A percentile compares a stretch with the other conserved stretches of the same genome.
Evolutionary conservation across 30 jellyfish, hydroid and myxozoan species (phyloP).

Genomic region (Mastigias papua): DNA sequence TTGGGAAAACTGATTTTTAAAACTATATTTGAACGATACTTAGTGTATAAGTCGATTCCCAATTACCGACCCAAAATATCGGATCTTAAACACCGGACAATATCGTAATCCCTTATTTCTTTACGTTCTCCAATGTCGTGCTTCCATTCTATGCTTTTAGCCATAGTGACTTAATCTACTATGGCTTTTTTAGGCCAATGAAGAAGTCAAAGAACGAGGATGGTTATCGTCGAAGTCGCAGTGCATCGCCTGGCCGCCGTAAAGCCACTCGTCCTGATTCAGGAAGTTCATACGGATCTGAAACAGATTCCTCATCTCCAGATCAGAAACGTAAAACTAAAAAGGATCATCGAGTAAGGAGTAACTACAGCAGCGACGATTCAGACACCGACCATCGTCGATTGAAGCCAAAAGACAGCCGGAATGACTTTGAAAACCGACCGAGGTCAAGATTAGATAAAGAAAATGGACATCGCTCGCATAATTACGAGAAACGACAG

Average conservation of each 20-base stretch:
- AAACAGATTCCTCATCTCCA: slow-evolving; percentile 82
- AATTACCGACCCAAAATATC: too few relatives aligned
- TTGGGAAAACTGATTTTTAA: too few relatives aligned
- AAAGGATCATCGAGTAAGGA: slow-evolving; percentile 30
- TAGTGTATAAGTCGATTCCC: too few relatives aligned
- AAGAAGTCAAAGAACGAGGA: slow-evolving; percentile 46
- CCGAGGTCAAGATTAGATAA: slow-evolving; percentile 46
- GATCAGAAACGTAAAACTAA: slow-evolving; percentile 68
- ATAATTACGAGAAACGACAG: slow-evolving; percentile 59
- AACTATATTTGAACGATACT: too few relatives aligned
- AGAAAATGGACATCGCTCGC: slow-evolving; percentile 85
- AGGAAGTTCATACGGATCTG: slow-evolving; percentile 67
- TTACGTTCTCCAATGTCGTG: too few relatives aligned
- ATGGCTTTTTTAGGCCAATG: slow-evolving; percentile 9
- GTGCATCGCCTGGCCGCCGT: slow-evolving; percentile 68
- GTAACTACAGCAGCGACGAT: slow-evolving; percentile 54
- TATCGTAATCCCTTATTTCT: too few relatives aligned
- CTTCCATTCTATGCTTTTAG: too few relatives aligned
- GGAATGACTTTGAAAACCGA: slow-evolving; percentile 33
- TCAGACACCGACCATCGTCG: slow-evolving; percentile 72
- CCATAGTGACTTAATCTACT: too few relatives aligned
- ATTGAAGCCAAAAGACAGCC: slow-evolving; percentile 63
- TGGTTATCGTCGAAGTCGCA: slow-evolving; percentile 52
- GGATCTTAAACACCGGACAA: too few relatives aligned
- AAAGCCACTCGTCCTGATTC: slow-evolving; percentile 43